A percentile compares a stretch with the other conserved stretches of the same genome.
Evolutionary conservation across 2,797 vertebrate genomes (phyloP).

Genomic region (Mormyrops boulengeri): DNA sequence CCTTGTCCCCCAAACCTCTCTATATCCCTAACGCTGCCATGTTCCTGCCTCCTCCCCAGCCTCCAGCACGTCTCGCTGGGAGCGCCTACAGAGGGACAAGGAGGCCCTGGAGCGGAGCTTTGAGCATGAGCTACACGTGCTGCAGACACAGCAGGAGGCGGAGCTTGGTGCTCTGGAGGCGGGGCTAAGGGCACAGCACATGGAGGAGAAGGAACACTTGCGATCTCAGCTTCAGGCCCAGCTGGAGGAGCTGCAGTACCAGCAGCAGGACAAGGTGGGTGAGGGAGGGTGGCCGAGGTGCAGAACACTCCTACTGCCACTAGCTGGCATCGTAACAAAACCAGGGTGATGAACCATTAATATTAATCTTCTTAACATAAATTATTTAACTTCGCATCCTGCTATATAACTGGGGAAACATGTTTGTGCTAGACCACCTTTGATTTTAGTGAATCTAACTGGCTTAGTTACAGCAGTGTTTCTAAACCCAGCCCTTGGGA

Average conservation of each 20-base stretch:
- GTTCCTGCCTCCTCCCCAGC: slow-evolving; percentile 50
- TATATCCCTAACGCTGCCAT: neutral
- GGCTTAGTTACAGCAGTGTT: neutral
- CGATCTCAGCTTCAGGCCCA: slow-evolving; percentile 71
- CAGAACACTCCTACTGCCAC: neutral
- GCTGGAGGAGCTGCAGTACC: slow-evolving; percentile 67
- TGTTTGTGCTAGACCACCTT: neutral
- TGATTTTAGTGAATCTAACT: neutral
- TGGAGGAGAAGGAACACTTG: slow-evolving; percentile 60
- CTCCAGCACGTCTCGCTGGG: slow-evolving; percentile 63
- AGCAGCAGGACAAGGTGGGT: slow-evolving; percentile 83
- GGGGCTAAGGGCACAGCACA: slow-evolving; percentile 69
- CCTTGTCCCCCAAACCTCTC: neutral
- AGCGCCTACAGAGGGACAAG: slow-evolving; percentile 77
- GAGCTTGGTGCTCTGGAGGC: slow-evolving; percentile 75
- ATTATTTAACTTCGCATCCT: neutral
- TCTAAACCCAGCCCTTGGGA: neutral
- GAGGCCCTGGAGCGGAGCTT: slow-evolving; percentile 74
- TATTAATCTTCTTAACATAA: neutral
- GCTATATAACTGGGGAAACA: neutral
- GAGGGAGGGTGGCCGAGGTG: neutral
- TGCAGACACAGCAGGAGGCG: slow-evolving; percentile 73
- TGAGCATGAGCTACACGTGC: slow-evolving; percentile 69
- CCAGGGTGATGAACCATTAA: neutral
- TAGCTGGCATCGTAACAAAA: slow-evolving; percentile 7